phyloP scores from a whole-genome alignment of 2,888 invertebrate genomes.

The Dilophus febrilis region DNA sequence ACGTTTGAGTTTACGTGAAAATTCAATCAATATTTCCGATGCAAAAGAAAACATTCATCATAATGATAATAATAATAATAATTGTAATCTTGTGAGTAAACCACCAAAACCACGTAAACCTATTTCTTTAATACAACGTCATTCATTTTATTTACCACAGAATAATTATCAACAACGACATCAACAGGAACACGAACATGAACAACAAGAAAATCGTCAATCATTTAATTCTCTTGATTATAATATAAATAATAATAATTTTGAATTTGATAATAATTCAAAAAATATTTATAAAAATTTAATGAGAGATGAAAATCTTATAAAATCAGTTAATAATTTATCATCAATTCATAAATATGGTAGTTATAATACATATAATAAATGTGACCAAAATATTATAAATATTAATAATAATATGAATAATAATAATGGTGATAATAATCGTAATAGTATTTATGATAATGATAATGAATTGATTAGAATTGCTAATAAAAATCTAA shows the following conservation, averaged over 20 bases:
- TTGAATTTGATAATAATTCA: not conserved
- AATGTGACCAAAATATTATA: not conserved
- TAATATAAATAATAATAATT: not conserved
- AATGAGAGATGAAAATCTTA: too few species aligned
- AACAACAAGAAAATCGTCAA: too few species aligned
- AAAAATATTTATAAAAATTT: not conserved
- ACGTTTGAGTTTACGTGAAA: conserved; percentile 9
- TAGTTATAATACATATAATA: not conserved
- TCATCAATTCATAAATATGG: not conserved
- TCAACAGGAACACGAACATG: not conserved
- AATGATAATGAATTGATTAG: conserved; percentile 2
- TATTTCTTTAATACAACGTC: conserved; percentile 7
- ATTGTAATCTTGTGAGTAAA: too few species aligned
- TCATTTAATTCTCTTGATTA: too few species aligned
- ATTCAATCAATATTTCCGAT: conserved; percentile 2
- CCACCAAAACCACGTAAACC: not conserved
- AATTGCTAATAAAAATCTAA: not conserved
- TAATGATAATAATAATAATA: not conserved
- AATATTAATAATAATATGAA: not conserved
- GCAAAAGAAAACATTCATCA: not conserved
- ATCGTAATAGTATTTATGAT: not conserved
- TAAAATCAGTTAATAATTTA: too few species aligned
- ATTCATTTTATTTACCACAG: conserved; percentile 10
- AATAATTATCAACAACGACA: conserved; percentile 4
- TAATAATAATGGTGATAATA: not conserved